Evolutionary conservation across 2,113 vertebrate species (phyloP), one percentile per base, ranked within the genome.

Genomic region (Apaloderma vittatum): DNA sequence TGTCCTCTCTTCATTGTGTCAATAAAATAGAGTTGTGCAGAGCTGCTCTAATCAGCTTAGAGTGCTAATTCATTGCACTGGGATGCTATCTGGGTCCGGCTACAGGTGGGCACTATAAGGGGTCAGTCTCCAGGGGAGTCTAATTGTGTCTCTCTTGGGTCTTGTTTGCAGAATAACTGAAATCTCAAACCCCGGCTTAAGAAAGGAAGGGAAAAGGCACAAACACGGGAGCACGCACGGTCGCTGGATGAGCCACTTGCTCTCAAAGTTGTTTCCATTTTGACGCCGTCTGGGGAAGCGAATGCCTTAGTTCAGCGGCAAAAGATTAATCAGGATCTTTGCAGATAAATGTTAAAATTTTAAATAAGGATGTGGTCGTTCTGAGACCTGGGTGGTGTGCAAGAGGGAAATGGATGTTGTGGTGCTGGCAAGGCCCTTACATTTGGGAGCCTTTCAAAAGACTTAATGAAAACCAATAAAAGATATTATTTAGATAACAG

Each of bases 11-110:
- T 98, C 98, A 98, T 99, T 99, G 98, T 99, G 98, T 98, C 98
- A 98, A 98, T 98, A 98, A 98, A 99, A 99, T 98, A 99, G 98
- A 99, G 98, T 98, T 98, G 98, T 99, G 98, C 98, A 97, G 97
- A 98, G 98, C 98, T 93, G 97, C 97, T 97, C 97, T 98, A 99
- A 99, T 99, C 99, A 98, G 98, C 98, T 99, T 99, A 99, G 97
- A 98, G 98, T 97, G 97, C 98, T 98, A 98, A 98, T 98, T 98
- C 98, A 98, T 95, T 98, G 98, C 97, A 70, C 97, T 58, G 98
- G 98, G 98, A 98, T 98, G 98, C 98, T 98, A 98, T 98, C 98
- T 97, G 98, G 97, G 98, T 97, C 96, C 15, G 91, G 97, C 98
- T 98, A 98, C 98, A 98, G 98, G 98, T 98, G 98, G 98, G 98